Conservation (phyloP, 2,797 vertebrate species). For the Eupleurogrammus muticus region DNA sequence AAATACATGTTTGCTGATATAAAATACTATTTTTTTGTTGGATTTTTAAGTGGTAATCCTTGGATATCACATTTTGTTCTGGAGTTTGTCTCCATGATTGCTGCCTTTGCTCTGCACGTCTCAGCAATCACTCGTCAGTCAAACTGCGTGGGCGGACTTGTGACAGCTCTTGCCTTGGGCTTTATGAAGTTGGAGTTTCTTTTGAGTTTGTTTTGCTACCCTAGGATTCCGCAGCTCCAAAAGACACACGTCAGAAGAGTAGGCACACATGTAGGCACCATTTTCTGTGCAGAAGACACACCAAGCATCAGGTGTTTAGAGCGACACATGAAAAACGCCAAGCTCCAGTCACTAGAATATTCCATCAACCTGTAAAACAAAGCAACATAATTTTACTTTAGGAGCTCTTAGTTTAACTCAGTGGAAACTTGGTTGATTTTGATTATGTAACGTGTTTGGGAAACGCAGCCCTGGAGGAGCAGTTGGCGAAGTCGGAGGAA, state of each 20-base stretch:
- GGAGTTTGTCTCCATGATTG: conserved; percentile 31
- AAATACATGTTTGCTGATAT: conserved; percentile 28
- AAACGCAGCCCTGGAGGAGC: conserved; percentile 24
- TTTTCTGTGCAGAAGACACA: conserved; percentile 20
- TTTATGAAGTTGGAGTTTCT: conserved; percentile 53
- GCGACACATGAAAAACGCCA: not conserved
- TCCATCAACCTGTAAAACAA: conserved; percentile 1
- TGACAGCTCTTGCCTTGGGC: conserved; percentile 56
- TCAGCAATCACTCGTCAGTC: conserved; percentile 46
- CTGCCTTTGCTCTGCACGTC: conserved; percentile 31
- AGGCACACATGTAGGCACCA: conserved; percentile 38
- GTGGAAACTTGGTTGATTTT: conserved; percentile 17
- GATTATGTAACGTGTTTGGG: conserved; percentile 35
- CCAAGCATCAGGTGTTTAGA: conserved; percentile 20
- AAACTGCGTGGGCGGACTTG: conserved; percentile 47
- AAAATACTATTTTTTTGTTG: conserved; percentile 15
- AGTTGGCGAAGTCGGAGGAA: conserved; percentile 27
- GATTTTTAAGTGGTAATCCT: not conserved
- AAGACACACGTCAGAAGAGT: conserved; percentile 33
- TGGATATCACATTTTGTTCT: conserved; percentile 28
- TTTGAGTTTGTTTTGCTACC: conserved; percentile 42
- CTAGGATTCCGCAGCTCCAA: conserved; percentile 18
- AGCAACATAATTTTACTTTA: not conserved
- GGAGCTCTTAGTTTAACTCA: conserved; percentile 13
- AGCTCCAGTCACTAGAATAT: not conserved